These are phyloP conservation scores for Mesodorylaimus sp. DNA, from an alignment of 2,888 invertebrate species.

Conservation along the genomic window DNA sequence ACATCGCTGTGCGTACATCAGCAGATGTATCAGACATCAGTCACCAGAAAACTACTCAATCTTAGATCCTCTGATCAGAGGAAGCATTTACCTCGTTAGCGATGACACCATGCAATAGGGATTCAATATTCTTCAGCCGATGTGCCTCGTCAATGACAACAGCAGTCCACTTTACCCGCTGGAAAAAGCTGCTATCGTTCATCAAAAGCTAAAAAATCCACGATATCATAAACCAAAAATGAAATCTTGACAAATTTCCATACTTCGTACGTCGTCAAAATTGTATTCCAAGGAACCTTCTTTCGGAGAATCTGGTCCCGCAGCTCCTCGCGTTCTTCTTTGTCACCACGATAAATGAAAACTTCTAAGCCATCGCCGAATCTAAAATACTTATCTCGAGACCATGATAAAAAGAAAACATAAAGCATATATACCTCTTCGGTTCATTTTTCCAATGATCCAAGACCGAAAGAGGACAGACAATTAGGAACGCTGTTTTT, in stretches of 20 bases:
- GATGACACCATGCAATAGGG: slow-evolving; percentile 28
- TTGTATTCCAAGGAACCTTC: slow-evolving; percentile 20
- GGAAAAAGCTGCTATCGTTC: slow-evolving; percentile 76
- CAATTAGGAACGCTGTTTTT: slow-evolving; percentile 78
- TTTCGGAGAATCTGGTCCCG: slow-evolving; percentile 17
- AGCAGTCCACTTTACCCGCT: slow-evolving; percentile 74
- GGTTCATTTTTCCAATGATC: slow-evolving; percentile 98
- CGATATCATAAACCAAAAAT: background rate
- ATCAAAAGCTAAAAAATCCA: slow-evolving; percentile 56
- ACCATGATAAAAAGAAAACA: background rate
- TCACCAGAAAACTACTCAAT: no score
- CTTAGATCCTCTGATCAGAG: no score
- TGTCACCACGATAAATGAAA: slow-evolving; percentile 27
- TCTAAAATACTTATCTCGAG: slow-evolving; percentile 17
- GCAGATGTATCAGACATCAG: no score
- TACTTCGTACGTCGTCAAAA: slow-evolving; percentile 34
- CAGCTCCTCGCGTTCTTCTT: slow-evolving; percentile 26
- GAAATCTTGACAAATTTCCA: background rate
- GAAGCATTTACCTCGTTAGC: slow-evolving; percentile 24
- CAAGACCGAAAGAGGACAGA: slow-evolving; percentile 87
- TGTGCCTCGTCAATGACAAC: slow-evolving; percentile 96
- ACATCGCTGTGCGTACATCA: no score
- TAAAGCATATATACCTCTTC: slow-evolving; percentile 43
- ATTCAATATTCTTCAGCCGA: slow-evolving; percentile 84
- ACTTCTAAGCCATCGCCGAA: slow-evolving; percentile 30